These are phyloP conservation scores for Epistrophella euchroma DNA, from an alignment of 2,888 invertebrate genomes.

Conservation along the genomic window DNA sequence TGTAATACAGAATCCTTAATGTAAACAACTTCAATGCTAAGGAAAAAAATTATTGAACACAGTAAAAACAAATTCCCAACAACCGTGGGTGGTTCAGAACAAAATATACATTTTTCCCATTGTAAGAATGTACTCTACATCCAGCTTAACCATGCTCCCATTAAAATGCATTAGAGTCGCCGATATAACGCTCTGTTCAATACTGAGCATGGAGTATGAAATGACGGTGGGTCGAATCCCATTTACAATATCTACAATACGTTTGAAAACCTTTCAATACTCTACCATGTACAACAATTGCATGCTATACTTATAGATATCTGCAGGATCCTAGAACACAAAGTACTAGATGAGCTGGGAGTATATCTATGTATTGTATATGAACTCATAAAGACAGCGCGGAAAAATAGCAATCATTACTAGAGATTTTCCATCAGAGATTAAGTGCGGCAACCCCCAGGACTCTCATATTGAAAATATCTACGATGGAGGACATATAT, in stretches of 20 bases:
- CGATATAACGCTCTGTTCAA: constrained; percentile 44
- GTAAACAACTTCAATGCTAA: constrained; percentile 28
- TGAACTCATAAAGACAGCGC: constrained; percentile 58
- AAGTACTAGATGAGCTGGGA: constrained; percentile 6
- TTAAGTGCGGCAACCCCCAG: constrained; percentile 64
- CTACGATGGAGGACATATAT: constrained; percentile 48
- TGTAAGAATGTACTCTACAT: constrained; percentile 3
- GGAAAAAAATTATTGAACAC: constrained; percentile 8
- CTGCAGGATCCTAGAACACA: not conserved
- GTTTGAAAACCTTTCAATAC: constrained; percentile 1
- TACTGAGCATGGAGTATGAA: constrained; percentile 22
- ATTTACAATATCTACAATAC: constrained; percentile 16
- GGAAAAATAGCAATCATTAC: constrained; percentile 75
- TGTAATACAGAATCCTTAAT: constrained; percentile 28
- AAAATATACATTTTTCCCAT: constrained; percentile 49
- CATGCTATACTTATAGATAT: not conserved
- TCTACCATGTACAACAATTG: not conserved
- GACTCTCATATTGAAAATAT: constrained; percentile 64
- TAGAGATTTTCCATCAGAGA: constrained; percentile 74
- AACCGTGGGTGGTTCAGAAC: constrained; percentile 43
- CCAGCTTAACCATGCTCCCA: constrained; percentile 28
- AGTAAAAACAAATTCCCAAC: not conserved
- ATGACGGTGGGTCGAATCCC: not conserved
- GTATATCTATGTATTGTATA: constrained; percentile 6
- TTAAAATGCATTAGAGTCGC: constrained; percentile 59